Base-by-base conservation (phyloP, 2,888 invertebrate genomes). In the Metopia argyrocephala region DNA sequence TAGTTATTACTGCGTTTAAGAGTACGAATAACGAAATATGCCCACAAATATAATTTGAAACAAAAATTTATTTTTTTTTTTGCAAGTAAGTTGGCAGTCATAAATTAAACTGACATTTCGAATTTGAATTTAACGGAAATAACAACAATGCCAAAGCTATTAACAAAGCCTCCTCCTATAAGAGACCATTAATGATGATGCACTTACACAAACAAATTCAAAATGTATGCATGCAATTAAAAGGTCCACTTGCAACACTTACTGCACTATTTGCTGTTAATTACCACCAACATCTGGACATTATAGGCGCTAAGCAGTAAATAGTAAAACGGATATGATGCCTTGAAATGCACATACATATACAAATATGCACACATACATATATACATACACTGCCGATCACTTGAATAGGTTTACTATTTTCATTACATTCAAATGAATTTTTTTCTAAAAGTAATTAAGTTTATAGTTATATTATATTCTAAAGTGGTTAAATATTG, bases 171-270 rank as follows among this genome's bases (percentile, higher is more conserved):
- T 70, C 65, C 38, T 70, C 65, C 38, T 23, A n/a, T 76, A 76
- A 18, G 76, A 71, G 48, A 54, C 38, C 68, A 79, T 75, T 80
- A 68, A 80, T 68, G 62, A 57, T 73, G 68, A 28, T 68, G 15
- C 23, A 68, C 68, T 68, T 50, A 27, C 54, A 27, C 50, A 38
- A 65, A 23, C 45, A 65, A 38, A 79, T 48, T 38, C 61, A 31
- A 52, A 54, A 45, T 57, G 56, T 54, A 70, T 65, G 65, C 70
- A 68, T 25, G 52, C 20, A 61, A 75, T 59, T 70, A 69, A 28
- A 48, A 66, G 66, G 31, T 18, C 27, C 38, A 64, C 69, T 61
- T 61, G 52, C 62, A 56, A 15, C 62, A 62, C 59, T 54, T 38
- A 38, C 15, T 27, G 57, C 23, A 31, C 28, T 48, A 57, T 62